These are phyloP conservation scores for Drosophila funebris DNA, from an alignment of 1,140 invertebrate genomes.

Conservation along the genomic window DNA sequence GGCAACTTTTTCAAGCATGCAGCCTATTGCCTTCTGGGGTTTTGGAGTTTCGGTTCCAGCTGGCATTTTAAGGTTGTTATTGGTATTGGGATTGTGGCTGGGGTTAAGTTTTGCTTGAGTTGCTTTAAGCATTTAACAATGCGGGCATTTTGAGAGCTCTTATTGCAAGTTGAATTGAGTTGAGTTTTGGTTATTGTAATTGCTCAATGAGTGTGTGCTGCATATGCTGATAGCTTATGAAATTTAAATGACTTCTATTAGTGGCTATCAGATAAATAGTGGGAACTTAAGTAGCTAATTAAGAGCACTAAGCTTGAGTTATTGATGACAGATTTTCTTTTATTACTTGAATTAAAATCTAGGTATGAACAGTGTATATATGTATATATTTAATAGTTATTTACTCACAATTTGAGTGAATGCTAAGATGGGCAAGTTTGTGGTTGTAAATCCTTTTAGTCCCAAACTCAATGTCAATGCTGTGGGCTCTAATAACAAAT, in stretches of 20 bases:
- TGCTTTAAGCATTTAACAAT: constrained; percentile 42
- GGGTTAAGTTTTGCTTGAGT: neutral
- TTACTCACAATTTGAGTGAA: too few species aligned
- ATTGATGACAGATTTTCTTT: too few species aligned
- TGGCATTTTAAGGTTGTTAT: neutral
- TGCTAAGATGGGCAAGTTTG: too few species aligned
- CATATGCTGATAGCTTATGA: constrained; percentile 4
- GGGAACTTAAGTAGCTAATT: too few species aligned
- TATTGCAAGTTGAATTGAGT: constrained; percentile 1
- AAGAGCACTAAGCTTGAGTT: too few species aligned
- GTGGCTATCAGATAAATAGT: neutral
- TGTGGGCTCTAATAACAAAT: too few species aligned
- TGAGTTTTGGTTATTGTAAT: constrained; percentile 13
- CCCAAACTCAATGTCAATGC: too few species aligned
- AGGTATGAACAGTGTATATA: too few species aligned
- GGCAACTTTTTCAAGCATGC: constrained; percentile 38
- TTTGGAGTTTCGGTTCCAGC: neutral
- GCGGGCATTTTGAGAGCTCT: constrained; percentile 15
- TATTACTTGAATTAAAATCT: too few species aligned
- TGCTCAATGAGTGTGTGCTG: constrained; percentile 2
- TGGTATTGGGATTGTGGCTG: neutral
- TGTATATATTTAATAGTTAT: too few species aligned
- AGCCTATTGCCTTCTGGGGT: neutral
- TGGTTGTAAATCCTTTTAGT: too few species aligned
- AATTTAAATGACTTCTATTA: neutral